Evolutionary conservation across 1,140 invertebrate species (phyloP).

Genomic region (Trichogramma pretiosum): DNA sequence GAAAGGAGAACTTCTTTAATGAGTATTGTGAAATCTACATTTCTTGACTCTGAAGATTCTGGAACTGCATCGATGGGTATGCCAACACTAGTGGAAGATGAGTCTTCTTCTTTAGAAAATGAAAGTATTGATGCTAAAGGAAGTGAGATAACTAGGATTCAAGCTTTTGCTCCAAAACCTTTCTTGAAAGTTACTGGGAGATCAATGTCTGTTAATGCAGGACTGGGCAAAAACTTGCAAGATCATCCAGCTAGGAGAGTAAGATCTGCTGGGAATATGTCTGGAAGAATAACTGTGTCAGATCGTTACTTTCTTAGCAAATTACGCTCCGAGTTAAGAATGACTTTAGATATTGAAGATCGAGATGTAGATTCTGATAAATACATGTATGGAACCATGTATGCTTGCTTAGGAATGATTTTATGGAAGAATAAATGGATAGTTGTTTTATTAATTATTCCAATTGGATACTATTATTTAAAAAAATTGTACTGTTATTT

Average conservation of each 20-base stretch:
- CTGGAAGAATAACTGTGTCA: slow-evolving; percentile 16
- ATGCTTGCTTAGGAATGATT: slow-evolving; percentile 59
- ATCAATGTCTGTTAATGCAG: slow-evolving; percentile 34
- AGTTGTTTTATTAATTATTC: slow-evolving; percentile 57
- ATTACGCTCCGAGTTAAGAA: slow-evolving; percentile 43
- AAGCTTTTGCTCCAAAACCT: slow-evolving; percentile 14
- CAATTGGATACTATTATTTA: slow-evolving; percentile 54
- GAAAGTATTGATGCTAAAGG: slow-evolving; percentile 9
- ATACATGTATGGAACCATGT: slow-evolving; percentile 59
- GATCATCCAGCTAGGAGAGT: slow-evolving; percentile 12
- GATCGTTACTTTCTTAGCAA: slow-evolving; percentile 36
- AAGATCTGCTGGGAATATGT: slow-evolving; percentile 11
- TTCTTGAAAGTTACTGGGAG: slow-evolving; percentile 23
- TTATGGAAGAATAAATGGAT: slow-evolving; percentile 65
- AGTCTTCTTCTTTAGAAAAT: slow-evolving; percentile 18
- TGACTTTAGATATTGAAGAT: slow-evolving; percentile 41
- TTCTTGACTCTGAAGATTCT: slow-evolving; percentile 26
- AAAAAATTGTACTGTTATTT: slow-evolving; percentile 50
- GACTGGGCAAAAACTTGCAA: slow-evolving; percentile 19
- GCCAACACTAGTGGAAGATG: slow-evolving; percentile 21
- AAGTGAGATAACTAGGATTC: not conserved
- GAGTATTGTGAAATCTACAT: slow-evolving; percentile 30
- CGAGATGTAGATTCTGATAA: slow-evolving; percentile 45
- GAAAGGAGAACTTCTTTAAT: slow-evolving; percentile 35
- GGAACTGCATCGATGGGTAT: not conserved